Evolutionary conservation across 2,888 invertebrate species (phyloP), one percentile per base, ranked within the genome.

Genomic region (Rhamnusium bicolor): DNA sequence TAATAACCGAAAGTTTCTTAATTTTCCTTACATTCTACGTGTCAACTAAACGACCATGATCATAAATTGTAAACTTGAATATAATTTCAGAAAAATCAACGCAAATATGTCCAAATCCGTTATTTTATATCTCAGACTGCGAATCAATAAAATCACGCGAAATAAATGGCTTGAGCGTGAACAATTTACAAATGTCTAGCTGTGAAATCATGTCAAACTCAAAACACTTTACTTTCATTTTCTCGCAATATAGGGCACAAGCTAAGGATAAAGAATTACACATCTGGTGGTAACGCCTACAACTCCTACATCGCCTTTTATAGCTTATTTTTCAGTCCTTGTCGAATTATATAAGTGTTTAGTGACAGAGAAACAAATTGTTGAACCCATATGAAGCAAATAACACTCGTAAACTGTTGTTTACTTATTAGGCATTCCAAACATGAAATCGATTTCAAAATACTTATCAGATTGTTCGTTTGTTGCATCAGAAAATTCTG

Each of bases 151-250:
- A n/a, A 40, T 12, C n/a, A 40, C 40, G n/a, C 40, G 6, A 40
- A 40, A 40, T 40, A 32, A 1, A 40, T 40, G 40, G 40, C 40
- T 12, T 40, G 40, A 40, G 40, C 40, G 40, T 40, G 40, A 40
- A 40, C 40, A 40, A 40, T 40, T n/a, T n/a, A 40, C 40, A 40
- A n/a, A 40, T 40, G 40, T 40, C 40, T 40, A 40, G n/a, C 40
- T n/a, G 40, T n/a, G 40, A 40, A 40, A 40, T 40, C 40, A 40
- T 40, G 40, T 40, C 40, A 40, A n/a, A 40, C 40, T 40, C 40
- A 32, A 47, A 65, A 19, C 65, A 40, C 53, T 32, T 65, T 65
- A 65, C 65, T 53, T 65, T 65, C 65, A 32, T 65, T 65, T 65
- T 65, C 65, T 65, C 53, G 47, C 63, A 49, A 65, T 6, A 21